A percentile compares a stretch with the other conserved stretches of the same genome.
phyloP scores from a whole-genome alignment of 2,888 invertebrate species.

The Ophion costatus region DNA sequence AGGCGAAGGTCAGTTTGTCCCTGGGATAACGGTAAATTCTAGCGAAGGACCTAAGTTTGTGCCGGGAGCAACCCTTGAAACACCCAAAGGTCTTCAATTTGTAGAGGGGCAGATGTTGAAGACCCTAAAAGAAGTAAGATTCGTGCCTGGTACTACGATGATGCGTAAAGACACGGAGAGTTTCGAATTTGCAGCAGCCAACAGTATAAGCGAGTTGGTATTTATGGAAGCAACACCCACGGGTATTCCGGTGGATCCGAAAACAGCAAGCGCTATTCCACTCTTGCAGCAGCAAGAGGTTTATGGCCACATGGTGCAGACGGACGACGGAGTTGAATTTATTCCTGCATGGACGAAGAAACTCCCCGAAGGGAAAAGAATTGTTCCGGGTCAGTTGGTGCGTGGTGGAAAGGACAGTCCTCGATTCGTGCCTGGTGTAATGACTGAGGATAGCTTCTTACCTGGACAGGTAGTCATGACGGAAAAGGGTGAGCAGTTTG shows the following conservation, averaged over 20 bases:
- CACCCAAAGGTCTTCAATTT: constrained; percentile 87
- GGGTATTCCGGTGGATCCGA: constrained; percentile 86
- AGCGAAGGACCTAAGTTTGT: constrained; percentile 85
- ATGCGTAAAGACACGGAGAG: constrained; percentile 82
- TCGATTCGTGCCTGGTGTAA: constrained; percentile 88
- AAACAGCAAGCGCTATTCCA: constrained; percentile 85
- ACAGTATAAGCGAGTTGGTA: constrained; percentile 85
- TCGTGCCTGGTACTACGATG: constrained; percentile 86
- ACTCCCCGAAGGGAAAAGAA: constrained; percentile 85
- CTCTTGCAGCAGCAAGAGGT: constrained; percentile 82
- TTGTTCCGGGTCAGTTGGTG: constrained; percentile 87
- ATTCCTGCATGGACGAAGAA: constrained; percentile 85
- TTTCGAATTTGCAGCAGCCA: constrained; percentile 86
- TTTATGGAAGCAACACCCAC: constrained; percentile 85
- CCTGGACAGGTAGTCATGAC: constrained; percentile 89
- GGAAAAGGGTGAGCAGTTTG: constrained; percentile 89
- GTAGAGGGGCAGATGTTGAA: constrained; percentile 88
- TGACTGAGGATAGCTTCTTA: constrained; percentile 88
- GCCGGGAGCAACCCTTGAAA: constrained; percentile 87
- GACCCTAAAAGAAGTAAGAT: constrained; percentile 86
- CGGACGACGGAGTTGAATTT: constrained; percentile 87
- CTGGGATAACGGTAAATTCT: constrained; percentile 85
- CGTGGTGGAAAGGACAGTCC: constrained; percentile 87
- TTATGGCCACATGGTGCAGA: constrained; percentile 89
- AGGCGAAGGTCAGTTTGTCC: constrained; percentile 86